Evolutionary conservation across 2,797 vertebrate genomes (phyloP).

Genomic region (Darevskia mixta): DNA sequence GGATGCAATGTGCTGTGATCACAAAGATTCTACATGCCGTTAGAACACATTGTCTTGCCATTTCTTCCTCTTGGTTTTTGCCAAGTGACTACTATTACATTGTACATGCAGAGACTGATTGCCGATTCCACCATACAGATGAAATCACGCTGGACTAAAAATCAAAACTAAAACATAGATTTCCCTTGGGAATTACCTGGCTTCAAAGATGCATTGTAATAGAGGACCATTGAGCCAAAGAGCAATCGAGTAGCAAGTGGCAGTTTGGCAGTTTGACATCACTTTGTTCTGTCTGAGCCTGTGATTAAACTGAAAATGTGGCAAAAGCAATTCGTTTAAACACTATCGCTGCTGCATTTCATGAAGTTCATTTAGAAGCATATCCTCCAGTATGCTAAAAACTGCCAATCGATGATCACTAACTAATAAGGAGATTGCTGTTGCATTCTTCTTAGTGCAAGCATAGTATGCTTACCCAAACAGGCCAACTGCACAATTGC

Average conservation of each 20-base stretch:
- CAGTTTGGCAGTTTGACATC: conserved; percentile 2
- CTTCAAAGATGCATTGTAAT: conserved; percentile 5
- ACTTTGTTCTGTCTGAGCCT: conserved; percentile 10
- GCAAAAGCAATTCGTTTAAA: conserved; percentile 21
- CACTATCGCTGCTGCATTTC: not conserved
- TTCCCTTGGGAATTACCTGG: conserved; percentile 14
- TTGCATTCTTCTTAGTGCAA: conserved; percentile 23
- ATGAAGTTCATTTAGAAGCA: not conserved
- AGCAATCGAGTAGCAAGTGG: conserved; percentile 10
- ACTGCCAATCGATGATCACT: conserved; percentile 14
- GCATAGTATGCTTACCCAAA: conserved; percentile 36
- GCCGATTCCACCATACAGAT: not conserved
- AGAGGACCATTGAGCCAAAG: not conserved
- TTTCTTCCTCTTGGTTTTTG: conserved; percentile 6
- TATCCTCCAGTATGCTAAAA: conserved; percentile 17
- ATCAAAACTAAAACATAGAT: conserved; percentile 20
- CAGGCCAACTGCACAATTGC: conserved; percentile 36
- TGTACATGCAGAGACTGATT: not conserved
- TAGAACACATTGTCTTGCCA: conserved; percentile 20
- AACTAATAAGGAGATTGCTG: conserved; percentile 5
- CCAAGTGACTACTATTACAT: not conserved
- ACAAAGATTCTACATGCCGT: not conserved
- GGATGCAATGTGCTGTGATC: not conserved
- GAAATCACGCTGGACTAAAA: conserved; percentile 28
- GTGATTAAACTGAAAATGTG: conserved; percentile 23